Base-by-base conservation (phyloP, 2,113 vertebrate genomes). In the Microcebus jonahi region DNA sequence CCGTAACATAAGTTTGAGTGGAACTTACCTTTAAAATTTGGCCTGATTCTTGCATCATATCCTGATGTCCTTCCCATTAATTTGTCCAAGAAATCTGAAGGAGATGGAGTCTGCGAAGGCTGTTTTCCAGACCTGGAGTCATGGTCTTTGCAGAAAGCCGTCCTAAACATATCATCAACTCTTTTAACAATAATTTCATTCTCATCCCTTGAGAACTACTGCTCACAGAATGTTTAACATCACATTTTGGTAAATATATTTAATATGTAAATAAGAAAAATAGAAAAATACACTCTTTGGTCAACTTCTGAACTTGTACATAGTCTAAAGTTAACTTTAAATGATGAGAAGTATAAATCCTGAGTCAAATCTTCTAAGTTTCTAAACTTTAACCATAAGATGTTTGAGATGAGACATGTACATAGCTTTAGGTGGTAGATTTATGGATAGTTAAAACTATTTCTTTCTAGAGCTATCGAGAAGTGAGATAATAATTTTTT, bases 81-180 rank as follows among this genome's bases (percentile, higher is more conserved):
- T 97, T 99, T 99, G 98, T 99, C 99, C 99, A 99, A 99, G 98
- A 99, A 99, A 99, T 99, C 99, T 91, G 99, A 99, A 94, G 99
- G 99, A 98, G 99, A 99, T 98, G 99, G 98, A 97, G 99, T 99
- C 98, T 99, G 98, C 76, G 99, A 99, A 97, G 99, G 99, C 96
- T 98, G 98, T 98, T 99, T 99, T 96, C 98, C 98, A 98, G 99
- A 99, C 98, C 99, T 99, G 98, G 99, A 99, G 98, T 99, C 99
- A 98, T 99, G 99, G 98, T 99, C 99, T 99, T 99, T 99, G 98
- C 99, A 99, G 98, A 99, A 98, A 98, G 98, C 98, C 95, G 98
- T 97, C 99, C 99, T 99, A 98, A 98, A 98, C 91, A 98, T 96
- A 99, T 97, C 96, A 98, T 98, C 97, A 98, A 95, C 88, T 96